Evolutionary conservation across 2,797 vertebrate species (phyloP).

Genomic region (Pseudochirops corinnae): DNA sequence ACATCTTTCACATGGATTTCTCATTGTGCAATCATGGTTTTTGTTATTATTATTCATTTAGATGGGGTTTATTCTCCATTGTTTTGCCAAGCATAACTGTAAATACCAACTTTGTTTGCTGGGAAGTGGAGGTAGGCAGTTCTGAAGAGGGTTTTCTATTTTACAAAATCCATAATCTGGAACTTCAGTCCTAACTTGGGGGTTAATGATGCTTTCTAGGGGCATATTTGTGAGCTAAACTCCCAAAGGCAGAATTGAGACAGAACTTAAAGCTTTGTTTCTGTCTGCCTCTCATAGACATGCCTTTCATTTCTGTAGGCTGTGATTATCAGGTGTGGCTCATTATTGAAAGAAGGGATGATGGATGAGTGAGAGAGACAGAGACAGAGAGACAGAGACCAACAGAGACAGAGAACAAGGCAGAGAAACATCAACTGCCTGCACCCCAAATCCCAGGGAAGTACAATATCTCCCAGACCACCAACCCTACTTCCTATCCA

Average conservation of each 20-base stretch:
- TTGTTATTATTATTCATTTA: not conserved
- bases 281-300: not conserved
- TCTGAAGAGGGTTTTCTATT: not conserved
- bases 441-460: not conserved
- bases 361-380: too few species aligned
- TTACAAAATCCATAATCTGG: not conserved
- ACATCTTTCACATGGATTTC: not conserved
- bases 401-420: not conserved
- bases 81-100: not conserved
- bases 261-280: not conserved
- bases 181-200: not conserved
- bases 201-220: not conserved
- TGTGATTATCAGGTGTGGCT: not conserved
- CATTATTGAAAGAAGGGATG: not conserved
- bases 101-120: not conserved
- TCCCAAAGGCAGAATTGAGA: not conserved
- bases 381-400: not conserved
- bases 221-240: not conserved
- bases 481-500: not conserved
- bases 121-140: not conserved
- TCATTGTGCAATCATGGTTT: not conserved
- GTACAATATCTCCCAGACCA: not conserved
- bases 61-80: not conserved
- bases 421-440: not conserved
- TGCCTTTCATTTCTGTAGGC: not conserved